Conservation (phyloP, 2,888 invertebrate species). For the Drosophila demipolita region DNA sequence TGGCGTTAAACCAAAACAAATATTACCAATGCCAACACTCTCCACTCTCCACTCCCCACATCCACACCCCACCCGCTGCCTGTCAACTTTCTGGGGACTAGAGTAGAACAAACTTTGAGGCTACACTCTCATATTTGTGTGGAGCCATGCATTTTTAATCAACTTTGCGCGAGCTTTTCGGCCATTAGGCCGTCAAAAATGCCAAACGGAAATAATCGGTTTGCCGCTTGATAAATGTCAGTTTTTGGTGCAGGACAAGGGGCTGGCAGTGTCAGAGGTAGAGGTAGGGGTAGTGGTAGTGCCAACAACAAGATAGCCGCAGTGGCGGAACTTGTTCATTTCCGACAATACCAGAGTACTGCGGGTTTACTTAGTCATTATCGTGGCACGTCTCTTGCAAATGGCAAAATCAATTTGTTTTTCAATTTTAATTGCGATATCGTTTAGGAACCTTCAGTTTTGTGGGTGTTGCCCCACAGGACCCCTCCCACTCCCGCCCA, state of each 20-base stretch:
- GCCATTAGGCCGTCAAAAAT: constrained; percentile 66
- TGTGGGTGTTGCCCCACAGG: constrained; percentile 30
- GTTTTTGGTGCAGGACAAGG: background rate
- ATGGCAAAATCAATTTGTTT: constrained; percentile 72
- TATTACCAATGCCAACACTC: constrained; percentile 22
- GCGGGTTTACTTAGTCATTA: constrained; percentile 62
- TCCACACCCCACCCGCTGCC: background rate
- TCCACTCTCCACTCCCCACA: background rate
- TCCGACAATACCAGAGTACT: constrained; percentile 38
- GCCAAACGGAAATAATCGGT: constrained; percentile 45
- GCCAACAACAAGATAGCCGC: constrained; percentile 5
- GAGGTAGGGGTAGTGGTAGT: background rate
- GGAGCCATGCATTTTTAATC: constrained; percentile 68
- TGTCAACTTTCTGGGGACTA: constrained; percentile 13
- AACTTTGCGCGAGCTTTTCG: constrained; percentile 48
- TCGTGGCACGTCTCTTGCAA: constrained; percentile 47
- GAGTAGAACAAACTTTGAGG: constrained; percentile 26
- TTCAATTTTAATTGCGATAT: constrained; percentile 71
- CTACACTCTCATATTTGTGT: constrained; percentile 18
- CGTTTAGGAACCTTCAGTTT: constrained; percentile 48
- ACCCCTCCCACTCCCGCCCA: constrained; percentile 3
- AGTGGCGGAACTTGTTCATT: constrained; percentile 49
- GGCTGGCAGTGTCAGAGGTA: background rate
- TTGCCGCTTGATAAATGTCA: constrained; percentile 63
- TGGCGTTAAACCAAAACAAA: constrained; percentile 61